A percentile compares a stretch with the other conserved stretches of the same genome.
Evolutionary conservation across 2,888 invertebrate species (phyloP).

Genomic region (Malthinus seriepunctatus): DNA sequence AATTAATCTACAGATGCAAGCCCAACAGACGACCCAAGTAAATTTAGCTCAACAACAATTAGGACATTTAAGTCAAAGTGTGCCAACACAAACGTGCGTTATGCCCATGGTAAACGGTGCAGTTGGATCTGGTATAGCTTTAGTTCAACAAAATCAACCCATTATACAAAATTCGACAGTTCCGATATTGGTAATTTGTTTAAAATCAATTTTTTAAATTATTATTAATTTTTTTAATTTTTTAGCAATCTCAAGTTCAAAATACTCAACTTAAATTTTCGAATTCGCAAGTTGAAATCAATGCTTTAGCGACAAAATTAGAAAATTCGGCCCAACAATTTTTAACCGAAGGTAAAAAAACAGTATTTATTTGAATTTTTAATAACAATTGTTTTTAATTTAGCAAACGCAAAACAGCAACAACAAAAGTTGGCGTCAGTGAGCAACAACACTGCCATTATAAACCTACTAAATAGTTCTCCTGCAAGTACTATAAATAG

Average conservation of each 20-base stretch:
- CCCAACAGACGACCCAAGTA: constrained; percentile 39
- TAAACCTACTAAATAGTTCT: constrained; percentile 77
- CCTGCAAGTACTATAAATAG: constrained; percentile 62
- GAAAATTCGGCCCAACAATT: constrained; percentile 84
- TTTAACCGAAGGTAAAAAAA: constrained; percentile 61
- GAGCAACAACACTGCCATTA: constrained; percentile 71
- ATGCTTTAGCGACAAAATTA: constrained; percentile 76
- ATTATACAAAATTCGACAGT: constrained; percentile 55
- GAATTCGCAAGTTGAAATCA: constrained; percentile 69
- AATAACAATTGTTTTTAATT: constrained; percentile 24
- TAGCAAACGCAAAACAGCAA: constrained; percentile 39
- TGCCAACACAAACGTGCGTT: constrained; percentile 40
- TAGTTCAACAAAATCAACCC: constrained; percentile 55
- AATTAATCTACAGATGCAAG: constrained; percentile 26
- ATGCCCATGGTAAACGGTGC: constrained; percentile 50
- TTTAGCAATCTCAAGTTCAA: constrained; percentile 71
- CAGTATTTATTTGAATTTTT: neutral
- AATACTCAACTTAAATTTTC: constrained; percentile 36
- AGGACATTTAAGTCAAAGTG: constrained; percentile 41
- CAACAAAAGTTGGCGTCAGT: constrained; percentile 51
- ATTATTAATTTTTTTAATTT: neutral
- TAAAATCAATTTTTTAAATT: neutral
- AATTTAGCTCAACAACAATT: constrained; percentile 45
- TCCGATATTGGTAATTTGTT: constrained; percentile 19
- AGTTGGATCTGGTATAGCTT: constrained; percentile 53